Percentiles rank a stretch among this genome's conserved stretches.
phyloP scores from a whole-genome alignment of 2,888 invertebrate genomes.

The Leistus spinibarbis region DNA sequence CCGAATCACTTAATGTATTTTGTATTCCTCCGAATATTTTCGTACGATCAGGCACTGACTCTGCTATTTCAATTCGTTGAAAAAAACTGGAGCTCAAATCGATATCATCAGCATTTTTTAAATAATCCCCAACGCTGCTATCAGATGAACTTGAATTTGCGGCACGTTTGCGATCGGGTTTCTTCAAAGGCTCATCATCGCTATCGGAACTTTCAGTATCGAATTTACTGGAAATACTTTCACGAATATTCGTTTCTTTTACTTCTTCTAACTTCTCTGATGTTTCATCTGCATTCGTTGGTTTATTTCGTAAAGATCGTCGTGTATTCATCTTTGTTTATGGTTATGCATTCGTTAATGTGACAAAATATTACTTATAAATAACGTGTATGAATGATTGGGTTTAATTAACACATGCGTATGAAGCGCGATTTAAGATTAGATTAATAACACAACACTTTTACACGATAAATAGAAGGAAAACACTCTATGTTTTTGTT shows the following conservation, averaged over 20 bases:
- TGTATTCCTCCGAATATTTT: slow-evolving; percentile 51
- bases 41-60: slow-evolving; percentile 46
- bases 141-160: slow-evolving; percentile 50
- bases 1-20: slow-evolving; percentile 50
- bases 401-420: too few relatives aligned
- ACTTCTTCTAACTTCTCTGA: background rate
- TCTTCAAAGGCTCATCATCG: background rate
- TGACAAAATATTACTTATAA: background rate
- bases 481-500: background rate
- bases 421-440: background rate
- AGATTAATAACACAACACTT: background rate
- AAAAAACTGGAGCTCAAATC: slow-evolving; percentile 65
- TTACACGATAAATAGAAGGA: background rate
- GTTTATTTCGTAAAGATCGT: background rate
- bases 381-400: background rate
- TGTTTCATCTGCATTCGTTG: background rate
- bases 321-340: background rate
- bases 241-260: background rate
- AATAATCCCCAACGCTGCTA: slow-evolving; percentile 62
- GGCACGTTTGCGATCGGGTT: slow-evolving; percentile 1
- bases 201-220: slow-evolving; percentile 19
- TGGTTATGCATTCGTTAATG: background rate
- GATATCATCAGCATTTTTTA: slow-evolving; percentile 61
- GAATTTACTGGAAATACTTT: slow-evolving; percentile 9
- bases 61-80: slow-evolving; percentile 41